Evolutionary conservation across 2,797 vertebrate species (phyloP), one percentile per base, ranked within the genome.

Genomic region (Enteromius treurensis): DNA sequence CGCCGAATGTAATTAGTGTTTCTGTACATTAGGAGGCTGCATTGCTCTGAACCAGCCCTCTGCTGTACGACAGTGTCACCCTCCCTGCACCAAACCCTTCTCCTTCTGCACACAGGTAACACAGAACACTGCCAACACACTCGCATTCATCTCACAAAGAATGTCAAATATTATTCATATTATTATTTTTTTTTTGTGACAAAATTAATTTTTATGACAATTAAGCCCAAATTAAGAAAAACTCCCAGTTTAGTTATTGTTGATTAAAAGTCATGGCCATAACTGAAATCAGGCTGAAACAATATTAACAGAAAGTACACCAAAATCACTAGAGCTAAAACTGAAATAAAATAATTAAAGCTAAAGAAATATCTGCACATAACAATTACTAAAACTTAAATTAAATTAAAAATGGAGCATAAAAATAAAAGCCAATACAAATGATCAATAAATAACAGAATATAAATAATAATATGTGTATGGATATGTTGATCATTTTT

Each of bases 81-180:
- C 96, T 0, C 90, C 92, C 0, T 97, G 96, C 90, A 94, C 88
- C 58, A 96, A 96, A 49, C 96, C 96, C 0, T 96, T 96, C 89
- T 96, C 96, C 84, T 95, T 95, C 89, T 97, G 96, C 88, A 96
- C 95, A 17, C 95, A 96, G 96, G 96, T 97, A 91, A 90, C 64
- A 1, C 47, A 45, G 7, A 70, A 42, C 58, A 42, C 21, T 69
- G 34, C 5, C 15, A 32, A 34, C 26, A 69, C 14, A 37, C 9
- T 34, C 51, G 40, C 3, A 64, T 55, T n/a, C 55, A 67, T 42
- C 47, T 21, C 62, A 68, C 29, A 29, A 58, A 77, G 15, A 51
- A 65, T 42, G 65, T 4, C n/a, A 53, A 53, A 19, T 21, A 7
- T 21, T 7, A 21, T 21, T 19, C 6, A 21, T 53, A 53, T 21